Evolutionary conservation across 2,888 invertebrate genomes (phyloP), one percentile per base, ranked within the genome.

Genomic region (Leptopterna dolabrata): DNA sequence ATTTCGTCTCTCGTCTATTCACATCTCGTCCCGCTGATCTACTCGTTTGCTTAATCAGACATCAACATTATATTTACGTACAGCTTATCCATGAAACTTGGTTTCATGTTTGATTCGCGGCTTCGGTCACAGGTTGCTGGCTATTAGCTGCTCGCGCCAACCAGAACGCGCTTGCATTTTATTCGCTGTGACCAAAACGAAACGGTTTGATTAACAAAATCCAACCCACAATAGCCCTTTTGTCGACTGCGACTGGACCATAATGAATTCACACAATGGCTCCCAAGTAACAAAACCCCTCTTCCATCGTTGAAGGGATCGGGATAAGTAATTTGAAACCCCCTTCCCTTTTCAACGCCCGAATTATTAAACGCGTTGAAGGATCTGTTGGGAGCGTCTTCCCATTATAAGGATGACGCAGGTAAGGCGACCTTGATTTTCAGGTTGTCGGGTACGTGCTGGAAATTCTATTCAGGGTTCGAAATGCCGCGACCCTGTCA

Each of bases 401-500:
- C 63, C 63, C 7, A 36, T 63, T 63, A 63, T 27, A 63, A 63
- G 27, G 63, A 63, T 63, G 63, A 24, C 24, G 13, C 63, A 24
- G 24, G 63, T 63, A 27, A 27, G 24, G 24, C 63, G 63, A 63
- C 63, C 63, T 63, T 63, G 63, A 63, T 63, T 63, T 63, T 63
- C 63, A 7, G 24, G 63, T 24, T 63, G 63, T 24, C 63, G 63
- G 4, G 63, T 63, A 63, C 63, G 63, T 63, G 63, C 63, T 24
- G 63, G 63, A 63, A 63, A 63, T 63, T 63, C 63, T 63, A 63
- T 63, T 63, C 63, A 63, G 63, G 24, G 27, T 63, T 63, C 63
- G 63, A 24, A 63, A 11, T 2, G 24, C 13, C 24, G 24, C 63
- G 27, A 63, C 27, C 63, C 63, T 63, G 63, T 24, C 63, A 63